A percentile compares a stretch with the other conserved stretches of the same genome.
Evolutionary conservation across 2,113 vertebrate genomes (phyloP).

Genomic region (Cariama cristata): DNA sequence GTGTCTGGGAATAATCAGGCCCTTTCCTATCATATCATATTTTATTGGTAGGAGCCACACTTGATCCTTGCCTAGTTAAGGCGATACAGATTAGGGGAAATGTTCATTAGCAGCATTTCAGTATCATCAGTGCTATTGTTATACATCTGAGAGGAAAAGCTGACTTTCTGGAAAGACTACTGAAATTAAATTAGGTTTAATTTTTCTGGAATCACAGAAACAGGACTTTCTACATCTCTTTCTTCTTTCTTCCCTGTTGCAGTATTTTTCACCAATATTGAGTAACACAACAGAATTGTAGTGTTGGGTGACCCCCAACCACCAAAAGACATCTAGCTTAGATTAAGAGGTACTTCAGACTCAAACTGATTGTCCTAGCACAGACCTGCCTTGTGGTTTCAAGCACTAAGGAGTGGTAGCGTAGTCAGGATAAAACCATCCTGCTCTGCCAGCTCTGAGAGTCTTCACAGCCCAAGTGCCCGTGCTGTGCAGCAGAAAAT

Average conservation of each 20-base stretch:
- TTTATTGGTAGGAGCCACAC: background rate
- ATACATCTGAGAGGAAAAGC: background rate
- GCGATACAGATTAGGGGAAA: background rate
- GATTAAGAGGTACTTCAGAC: background rate
- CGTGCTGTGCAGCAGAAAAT: background rate
- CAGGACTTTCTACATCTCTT: background rate
- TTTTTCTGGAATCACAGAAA: background rate
- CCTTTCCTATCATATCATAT: background rate
- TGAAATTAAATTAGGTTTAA: background rate
- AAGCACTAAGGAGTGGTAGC: background rate
- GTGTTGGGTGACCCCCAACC: background rate
- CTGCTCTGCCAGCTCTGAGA: background rate
- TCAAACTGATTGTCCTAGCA: background rate
- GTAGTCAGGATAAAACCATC: background rate
- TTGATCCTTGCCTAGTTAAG: background rate
- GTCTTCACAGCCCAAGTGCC: no score
- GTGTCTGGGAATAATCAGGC: background rate
- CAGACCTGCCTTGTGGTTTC: background rate
- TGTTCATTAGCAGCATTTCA: background rate
- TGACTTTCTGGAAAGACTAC: background rate
- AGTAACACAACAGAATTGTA: background rate
- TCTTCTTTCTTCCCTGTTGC: background rate
- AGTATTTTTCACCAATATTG: background rate
- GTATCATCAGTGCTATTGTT: background rate
- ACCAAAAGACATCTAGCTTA: background rate